Evolutionary conservation across 2,888 invertebrate genomes (phyloP), one percentile per base, ranked within the genome.

Genomic region (Caenorhabditis parvicauda): DNA sequence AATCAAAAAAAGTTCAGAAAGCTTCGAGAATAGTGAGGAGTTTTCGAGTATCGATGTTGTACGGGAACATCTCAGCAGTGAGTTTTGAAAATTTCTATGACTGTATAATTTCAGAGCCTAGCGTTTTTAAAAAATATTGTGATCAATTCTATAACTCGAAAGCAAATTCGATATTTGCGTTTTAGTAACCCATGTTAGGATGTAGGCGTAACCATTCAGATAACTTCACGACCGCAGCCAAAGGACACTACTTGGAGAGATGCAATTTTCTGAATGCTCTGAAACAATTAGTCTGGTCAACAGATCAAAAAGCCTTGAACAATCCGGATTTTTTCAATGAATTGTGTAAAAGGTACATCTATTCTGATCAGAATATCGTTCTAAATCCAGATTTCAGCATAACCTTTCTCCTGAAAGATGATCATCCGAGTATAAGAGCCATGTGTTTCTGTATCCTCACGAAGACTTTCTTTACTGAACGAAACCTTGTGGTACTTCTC

Each of bases 381-480:
- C n/a, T n/a, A n/a, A n/a, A n/a, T n/a, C n/a, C n/a, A n/a, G n/a
- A n/a, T 22, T 52, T 41, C 51, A 65, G 65, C 12, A 39, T 59
- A 28, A 49, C 47, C 21, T 38, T 32, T 14, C 27, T 72, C 22
- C 56, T 72, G 7, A 57, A 57, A 46, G 67, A 70, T 29, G 72
- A 72, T 24, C 62, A 67, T 37, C 66, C 68, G 6, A 52, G 59
- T 29, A 66, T 72, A 24, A 62, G 72, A 41, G 72, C 72, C 14
- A 67, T 67, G 67, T 60, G 67, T 22, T 67, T 70, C 41, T 64
- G 64, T 17, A 62, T 69, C 21, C 57, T 67, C 46, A 39, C 65
- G 38, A 50, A 70, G 35, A 64, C 59, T 21, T 42, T 63, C 24
- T 50, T 66, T 45, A 58, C 56, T 17, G 67, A 70, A 28, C 35